Conservation (phyloP, 2,888 invertebrate genomes). For the Creontiades dilutus region DNA sequence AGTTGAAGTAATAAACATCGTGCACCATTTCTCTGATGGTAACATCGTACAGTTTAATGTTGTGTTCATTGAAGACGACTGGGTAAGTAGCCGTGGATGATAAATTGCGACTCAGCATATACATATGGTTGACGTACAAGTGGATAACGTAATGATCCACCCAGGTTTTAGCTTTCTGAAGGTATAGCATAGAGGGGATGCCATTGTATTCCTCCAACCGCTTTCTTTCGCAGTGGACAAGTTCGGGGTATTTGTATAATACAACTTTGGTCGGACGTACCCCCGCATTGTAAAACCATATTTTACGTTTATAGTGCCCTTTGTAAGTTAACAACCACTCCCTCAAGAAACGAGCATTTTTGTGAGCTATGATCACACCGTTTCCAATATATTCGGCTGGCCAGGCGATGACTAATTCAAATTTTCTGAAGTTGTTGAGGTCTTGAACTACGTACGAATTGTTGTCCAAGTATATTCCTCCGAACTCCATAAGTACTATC, state of each 20-base stretch:
- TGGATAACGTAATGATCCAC: constrained; percentile 77
- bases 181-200: constrained; percentile 76
- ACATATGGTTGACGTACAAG: constrained; percentile 77
- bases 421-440: constrained; percentile 77
- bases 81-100: constrained; percentile 62
- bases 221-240: constrained; percentile 78
- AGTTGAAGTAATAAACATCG: constrained; percentile 65
- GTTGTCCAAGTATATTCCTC: constrained; percentile 78
- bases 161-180: constrained; percentile 77
- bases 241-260: constrained; percentile 77
- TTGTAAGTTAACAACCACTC: no score
- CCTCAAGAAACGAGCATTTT: no score
- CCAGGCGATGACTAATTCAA: constrained; percentile 77
- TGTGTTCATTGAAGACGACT: constrained; percentile 69
- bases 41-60: constrained; percentile 67
- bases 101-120: constrained; percentile 73
- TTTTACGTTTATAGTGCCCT: constrained; percentile 76
- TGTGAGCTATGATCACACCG: constrained; percentile 76
- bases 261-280: constrained; percentile 78
- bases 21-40: constrained; percentile 73
- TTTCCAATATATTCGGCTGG: constrained; percentile 73
- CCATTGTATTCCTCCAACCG: constrained; percentile 78
- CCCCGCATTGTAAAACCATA: constrained; percentile 79
- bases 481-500: constrained; percentile 76
- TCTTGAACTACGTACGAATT: constrained; percentile 77